A percentile compares a stretch with the other conserved stretches of the same genome.
These are phyloP conservation scores for Amphimedon queenslandica DNA, from an alignment of 37 sponge, comb jelly and placozoan genomes.

Conservation along the genomic window DNA sequence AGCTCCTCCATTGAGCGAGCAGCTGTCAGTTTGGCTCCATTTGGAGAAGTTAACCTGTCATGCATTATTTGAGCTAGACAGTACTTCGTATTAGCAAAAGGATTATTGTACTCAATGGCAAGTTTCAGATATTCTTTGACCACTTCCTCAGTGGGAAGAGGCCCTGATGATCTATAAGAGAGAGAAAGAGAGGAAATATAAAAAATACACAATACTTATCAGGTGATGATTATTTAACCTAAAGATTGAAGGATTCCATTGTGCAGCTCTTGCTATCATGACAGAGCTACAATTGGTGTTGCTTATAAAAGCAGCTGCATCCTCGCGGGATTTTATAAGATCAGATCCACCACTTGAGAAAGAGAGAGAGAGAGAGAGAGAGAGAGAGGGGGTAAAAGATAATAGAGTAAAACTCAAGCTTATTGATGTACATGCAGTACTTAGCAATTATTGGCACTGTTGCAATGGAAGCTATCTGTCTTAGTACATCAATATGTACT, in stretches of 20 bases:
- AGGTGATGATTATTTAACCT: constrained; percentile 41
- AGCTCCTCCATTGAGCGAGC: constrained; percentile 47
- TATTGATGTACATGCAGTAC: constrained; percentile 33
- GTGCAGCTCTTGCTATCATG: constrained; percentile 95
- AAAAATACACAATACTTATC: not conserved
- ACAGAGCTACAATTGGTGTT: constrained; percentile 69
- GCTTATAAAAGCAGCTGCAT: constrained; percentile 45
- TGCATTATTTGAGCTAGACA: constrained; percentile 74
- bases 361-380: not conserved
- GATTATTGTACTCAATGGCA: constrained; percentile 49
- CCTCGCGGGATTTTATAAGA: constrained; percentile 52
- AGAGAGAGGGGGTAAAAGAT: too few relatives aligned
- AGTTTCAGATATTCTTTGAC: constrained; percentile 56
- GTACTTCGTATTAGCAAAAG: constrained; percentile 62
- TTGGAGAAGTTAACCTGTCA: constrained; percentile 29
- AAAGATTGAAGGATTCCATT: constrained; percentile 92
- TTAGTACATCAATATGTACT: constrained; percentile 78
- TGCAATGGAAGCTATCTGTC: constrained; percentile 41
- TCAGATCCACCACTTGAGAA: constrained; percentile 70
- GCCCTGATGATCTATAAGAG: constrained; percentile 55
- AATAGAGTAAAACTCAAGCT: not conserved
- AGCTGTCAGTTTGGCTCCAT: constrained; percentile 33
- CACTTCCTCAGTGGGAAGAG: constrained; percentile 57
- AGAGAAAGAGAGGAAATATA: not conserved
- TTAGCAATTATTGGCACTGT: constrained; percentile 95